Evolutionary conservation across 2,797 vertebrate genomes (phyloP).

Genomic region (Bradypus variegatus): DNA sequence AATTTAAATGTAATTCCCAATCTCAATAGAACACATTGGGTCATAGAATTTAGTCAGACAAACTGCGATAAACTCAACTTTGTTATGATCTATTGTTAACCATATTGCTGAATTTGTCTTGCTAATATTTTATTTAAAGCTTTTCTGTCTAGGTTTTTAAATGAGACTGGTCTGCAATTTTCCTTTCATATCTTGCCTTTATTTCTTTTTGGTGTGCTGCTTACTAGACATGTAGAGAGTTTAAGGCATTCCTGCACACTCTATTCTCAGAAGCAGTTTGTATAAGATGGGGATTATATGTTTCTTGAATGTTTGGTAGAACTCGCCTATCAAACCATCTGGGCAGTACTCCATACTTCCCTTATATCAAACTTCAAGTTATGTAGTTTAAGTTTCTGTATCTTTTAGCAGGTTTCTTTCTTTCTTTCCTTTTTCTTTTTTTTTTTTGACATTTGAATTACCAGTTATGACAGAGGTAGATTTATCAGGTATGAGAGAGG

Average conservation of each 20-base stretch:
- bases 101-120: neutral
- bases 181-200: neutral
- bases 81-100: neutral
- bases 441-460: neutral
- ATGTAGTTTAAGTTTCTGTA: neutral
- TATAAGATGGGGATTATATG: neutral
- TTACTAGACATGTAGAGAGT: slow-evolving; percentile 7
- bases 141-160: slow-evolving; percentile 18
- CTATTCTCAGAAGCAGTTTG: neutral
- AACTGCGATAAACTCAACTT: neutral
- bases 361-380: slow-evolving; percentile 1
- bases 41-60: neutral
- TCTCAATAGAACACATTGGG: neutral
- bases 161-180: neutral
- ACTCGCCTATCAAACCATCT: neutral
- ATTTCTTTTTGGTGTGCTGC: neutral
- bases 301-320: neutral
- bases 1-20: neutral
- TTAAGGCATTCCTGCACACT: neutral
- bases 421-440: too few species aligned
- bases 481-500: neutral
- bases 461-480: neutral
- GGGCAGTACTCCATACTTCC: neutral
- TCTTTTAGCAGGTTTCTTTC: neutral
- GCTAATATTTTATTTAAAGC: slow-evolving; percentile 14